Base-by-base conservation (phyloP, 2,888 invertebrate genomes). In the Trichogramma evanescens region DNA sequence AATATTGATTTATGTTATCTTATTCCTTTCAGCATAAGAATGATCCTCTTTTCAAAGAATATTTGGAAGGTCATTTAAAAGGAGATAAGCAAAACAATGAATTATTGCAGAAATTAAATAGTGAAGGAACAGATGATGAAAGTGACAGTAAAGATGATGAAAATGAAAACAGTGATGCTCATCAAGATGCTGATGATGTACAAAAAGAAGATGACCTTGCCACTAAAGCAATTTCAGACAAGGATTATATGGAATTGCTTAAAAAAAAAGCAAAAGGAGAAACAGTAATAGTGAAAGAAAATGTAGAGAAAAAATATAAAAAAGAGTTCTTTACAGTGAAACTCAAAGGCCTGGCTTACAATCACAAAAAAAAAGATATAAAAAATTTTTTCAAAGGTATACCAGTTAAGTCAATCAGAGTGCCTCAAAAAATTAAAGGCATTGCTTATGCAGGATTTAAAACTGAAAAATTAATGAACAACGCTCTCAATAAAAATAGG, bases 361-460 rank as follows among this genome's bases (percentile, higher is more conserved):
- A 85, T 71, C 86, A 86, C 51, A 91, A 88, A 76, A 91, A 95
- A 71, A 89, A 89, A 75, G 88, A 92, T 66, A 82, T 96, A 4
- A 88, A 90, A 72, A 86, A 88, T 66, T 95, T 95, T 73, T 92
- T 95, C 68, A 85, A 87, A 69, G 93, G 93, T 0, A 71, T 91
- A 5, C 88, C 88, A 66, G 85, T 89, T 2, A 88, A 84, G 72
- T 89, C 91, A 4, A 87, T 96, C 59, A 82, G 93, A 63, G 78
- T 94, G 50, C 93, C 94, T 0, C 83, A 78, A 62, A 85, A 87
- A 68, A 81, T 89, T 2, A 86, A 88, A 72, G 93, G 94, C 5
- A 89, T 95, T 70, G 95, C 93, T 48, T 95, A 89, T 80, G 89
- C 92, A n/a, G 93, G 93, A 3, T 95, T 96, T 71, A 86, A 88